These are phyloP conservation scores for Ambastaia sidthimunki DNA, from an alignment of 2,797 vertebrate genomes.

Conservation along the genomic window DNA sequence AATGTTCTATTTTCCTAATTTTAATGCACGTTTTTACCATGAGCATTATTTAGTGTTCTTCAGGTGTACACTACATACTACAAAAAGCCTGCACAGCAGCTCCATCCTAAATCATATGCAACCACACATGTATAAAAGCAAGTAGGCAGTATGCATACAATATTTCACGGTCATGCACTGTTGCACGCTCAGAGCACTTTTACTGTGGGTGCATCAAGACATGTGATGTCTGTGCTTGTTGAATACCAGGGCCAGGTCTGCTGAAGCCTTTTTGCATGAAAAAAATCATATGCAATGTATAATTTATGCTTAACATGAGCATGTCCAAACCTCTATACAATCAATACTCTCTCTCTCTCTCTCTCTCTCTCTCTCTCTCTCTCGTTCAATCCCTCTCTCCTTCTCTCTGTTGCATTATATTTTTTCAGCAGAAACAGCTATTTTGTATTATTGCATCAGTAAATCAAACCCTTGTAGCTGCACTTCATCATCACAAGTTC, in stretches of 20 bases:
- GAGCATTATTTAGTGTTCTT: not conserved
- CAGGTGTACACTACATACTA: not conserved
- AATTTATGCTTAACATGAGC: constrained; percentile 45
- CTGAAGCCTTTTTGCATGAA: constrained; percentile 9
- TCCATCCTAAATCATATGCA: constrained; percentile 7
- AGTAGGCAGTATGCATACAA: constrained; percentile 30
- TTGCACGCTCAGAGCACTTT: constrained; percentile 23
- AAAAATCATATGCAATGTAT: constrained; percentile 28
- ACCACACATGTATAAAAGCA: constrained; percentile 10
- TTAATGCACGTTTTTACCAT: not conserved
- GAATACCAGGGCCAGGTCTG: constrained; percentile 14
- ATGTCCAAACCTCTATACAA: constrained; percentile 6
- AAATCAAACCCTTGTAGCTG: constrained; percentile 6
- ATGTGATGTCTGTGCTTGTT: constrained; percentile 3
- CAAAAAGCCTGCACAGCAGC: constrained; percentile 1
- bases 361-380: not conserved
- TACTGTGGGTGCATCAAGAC: constrained; percentile 14
- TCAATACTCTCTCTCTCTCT: constrained; percentile 10
- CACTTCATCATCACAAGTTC: not conserved
- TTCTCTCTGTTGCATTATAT: not conserved
- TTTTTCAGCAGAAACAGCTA: constrained; percentile 2
- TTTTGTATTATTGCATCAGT: not conserved
- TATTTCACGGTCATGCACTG: constrained; percentile 38
- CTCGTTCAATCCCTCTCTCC: too few species aligned
- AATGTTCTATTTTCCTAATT: too few species aligned